phyloP scores from a whole-genome alignment of 1,140 invertebrate genomes.

The Papilio polytes region DNA sequence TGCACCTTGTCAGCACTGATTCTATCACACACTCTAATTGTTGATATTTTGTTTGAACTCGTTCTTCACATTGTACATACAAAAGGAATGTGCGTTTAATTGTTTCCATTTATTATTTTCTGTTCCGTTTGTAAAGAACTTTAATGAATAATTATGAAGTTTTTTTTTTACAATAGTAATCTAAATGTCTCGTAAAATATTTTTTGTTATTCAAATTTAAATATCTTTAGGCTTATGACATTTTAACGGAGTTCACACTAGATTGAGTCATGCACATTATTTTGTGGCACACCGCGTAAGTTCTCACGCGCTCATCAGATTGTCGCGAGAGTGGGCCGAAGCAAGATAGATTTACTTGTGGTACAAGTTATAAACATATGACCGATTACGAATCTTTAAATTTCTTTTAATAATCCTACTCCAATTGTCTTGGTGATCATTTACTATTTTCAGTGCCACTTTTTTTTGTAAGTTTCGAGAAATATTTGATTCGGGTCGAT shows the following conservation, averaged over 20 bases:
- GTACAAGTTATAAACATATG: conserved; percentile 34
- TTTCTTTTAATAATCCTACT: not conserved
- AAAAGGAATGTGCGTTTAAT: not conserved
- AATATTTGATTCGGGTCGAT: too few species aligned
- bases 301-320: conserved; percentile 73
- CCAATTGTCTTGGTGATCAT: not conserved
- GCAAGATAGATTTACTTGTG: conserved; percentile 32
- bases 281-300: conserved; percentile 59
- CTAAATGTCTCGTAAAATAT: not conserved
- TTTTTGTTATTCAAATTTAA: not conserved
- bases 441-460: not conserved
- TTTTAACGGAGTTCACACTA: conserved; percentile 56
- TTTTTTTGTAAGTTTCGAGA: too few species aligned
- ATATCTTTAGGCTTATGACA: conserved; percentile 24
- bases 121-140: not conserved
- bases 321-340: conserved; percentile 59
- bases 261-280: conserved; percentile 60
- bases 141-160: too few species aligned
- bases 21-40: conserved; percentile 76
- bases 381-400: not conserved
- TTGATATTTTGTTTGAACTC: conserved; percentile 77
- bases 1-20: conserved; percentile 82
- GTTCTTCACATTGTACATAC: not conserved
- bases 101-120: conserved; percentile 45
- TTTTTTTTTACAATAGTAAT: too few species aligned